A percentile compares a stretch with the other conserved stretches of the same genome.
These are phyloP conservation scores for Ictalurus furcatus DNA, from an alignment of 2,113 vertebrate genomes.

Conservation along the genomic window DNA sequence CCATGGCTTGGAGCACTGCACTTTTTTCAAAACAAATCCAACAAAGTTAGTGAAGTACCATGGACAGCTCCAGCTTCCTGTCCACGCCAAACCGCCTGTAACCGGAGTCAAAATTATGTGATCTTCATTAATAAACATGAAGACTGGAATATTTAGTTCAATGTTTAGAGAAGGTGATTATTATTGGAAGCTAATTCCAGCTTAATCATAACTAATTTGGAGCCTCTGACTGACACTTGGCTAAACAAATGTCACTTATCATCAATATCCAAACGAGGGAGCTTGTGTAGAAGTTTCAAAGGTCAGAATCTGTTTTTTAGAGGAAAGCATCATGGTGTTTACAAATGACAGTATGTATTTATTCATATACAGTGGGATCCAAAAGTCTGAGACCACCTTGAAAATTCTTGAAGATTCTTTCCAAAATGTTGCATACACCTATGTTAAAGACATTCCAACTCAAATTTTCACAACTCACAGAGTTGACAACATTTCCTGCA, in stretches of 20 bases:
- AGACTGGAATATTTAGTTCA: neutral
- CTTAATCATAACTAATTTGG: slow-evolving; percentile 6
- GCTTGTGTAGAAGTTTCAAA: neutral
- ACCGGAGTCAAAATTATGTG: neutral
- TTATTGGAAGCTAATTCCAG: neutral
- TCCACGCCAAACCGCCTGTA: neutral
- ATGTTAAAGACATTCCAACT: neutral
- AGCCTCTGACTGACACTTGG: slow-evolving; percentile 5
- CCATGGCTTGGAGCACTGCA: neutral
- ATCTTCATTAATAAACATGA: slow-evolving; percentile 27
- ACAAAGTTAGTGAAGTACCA: slow-evolving; percentile 29
- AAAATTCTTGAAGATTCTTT: too few species aligned
- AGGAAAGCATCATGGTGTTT: neutral
- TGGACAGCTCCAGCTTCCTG: slow-evolving; percentile 31
- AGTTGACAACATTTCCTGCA: neutral
- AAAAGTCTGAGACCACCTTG: neutral
- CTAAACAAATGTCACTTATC: neutral
- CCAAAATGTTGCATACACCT: neutral
- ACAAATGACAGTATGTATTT: neutral
- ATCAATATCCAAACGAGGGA: neutral
- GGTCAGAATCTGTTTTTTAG: neutral
- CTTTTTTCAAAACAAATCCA: neutral
- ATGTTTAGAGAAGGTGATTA: slow-evolving; percentile 6
- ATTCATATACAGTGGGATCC: neutral
- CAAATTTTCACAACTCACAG: neutral